Evolutionary conservation across 2,888 invertebrate species (phyloP), one percentile per base, ranked within the genome.

Genomic region (Osmoderma eremita): DNA sequence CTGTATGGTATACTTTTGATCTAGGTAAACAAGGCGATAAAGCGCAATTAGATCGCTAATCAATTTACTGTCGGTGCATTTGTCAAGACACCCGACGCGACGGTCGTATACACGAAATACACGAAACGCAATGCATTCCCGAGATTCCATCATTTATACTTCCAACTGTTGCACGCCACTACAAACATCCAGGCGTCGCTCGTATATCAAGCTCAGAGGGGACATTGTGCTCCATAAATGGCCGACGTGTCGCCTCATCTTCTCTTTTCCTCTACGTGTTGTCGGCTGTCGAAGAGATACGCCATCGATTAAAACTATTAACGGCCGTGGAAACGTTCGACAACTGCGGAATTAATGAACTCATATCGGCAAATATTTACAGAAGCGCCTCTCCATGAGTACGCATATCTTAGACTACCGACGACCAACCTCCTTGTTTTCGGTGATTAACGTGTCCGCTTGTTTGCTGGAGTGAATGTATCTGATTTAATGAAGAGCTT

Each of bases 221-320:
- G 70, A 73, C 71, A 71, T 73, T 64, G 71, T 70, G 72, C 70
- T 70, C 74, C 69, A 68, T 74, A 69, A 70, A 68, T 72, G 67
- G 61, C 45, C 41, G 38, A 49, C 50, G 30, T 39, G 61, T 38
- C 38, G 17, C 5, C 38, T 50, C 65, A 45, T 17, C 45, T 30
- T 30, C 18, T n/a, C n/a, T n/a, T n/a, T n/a, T n/a, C 38, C n/a
- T 49, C 63, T 50, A 24, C 30, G 41, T 54, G 50, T 50, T 66
- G 61, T 61, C 67, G 70, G 53, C 58, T 69, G 56, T 58, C 65
- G 66, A 69, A 74, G 77, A 78, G 76, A 76, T 78, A 78, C 77
- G 72, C 73, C 71, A 65, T 65, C 77, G 75, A 78, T 78, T 78
- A 78, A 78, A 78, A 76, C 77, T 78, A 78, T 78, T 78, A 77